phyloP scores from a whole-genome alignment of 1,140 invertebrate species.

The Drosophila teissieri region DNA sequence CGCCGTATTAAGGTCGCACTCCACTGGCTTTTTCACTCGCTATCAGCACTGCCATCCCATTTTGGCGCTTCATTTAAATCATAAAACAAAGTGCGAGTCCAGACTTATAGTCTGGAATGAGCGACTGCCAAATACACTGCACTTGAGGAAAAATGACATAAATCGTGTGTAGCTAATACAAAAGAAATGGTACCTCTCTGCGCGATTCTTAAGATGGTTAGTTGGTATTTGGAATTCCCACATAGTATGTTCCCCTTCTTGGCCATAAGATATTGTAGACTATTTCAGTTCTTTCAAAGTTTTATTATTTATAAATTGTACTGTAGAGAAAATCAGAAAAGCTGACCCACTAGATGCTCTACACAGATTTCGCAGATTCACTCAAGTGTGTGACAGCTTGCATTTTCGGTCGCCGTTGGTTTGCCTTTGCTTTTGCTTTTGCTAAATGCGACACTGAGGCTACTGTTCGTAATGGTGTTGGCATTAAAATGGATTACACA shows the following conservation, averaged over 20 bases:
- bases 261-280: too few species aligned
- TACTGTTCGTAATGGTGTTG: constrained; percentile 83
- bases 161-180: too few species aligned
- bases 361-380: constrained; percentile 29
- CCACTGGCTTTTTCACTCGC: constrained; percentile 28
- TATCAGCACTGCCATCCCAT: constrained; percentile 62
- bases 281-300: too few species aligned
- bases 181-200: neutral
- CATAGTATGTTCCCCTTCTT: too few species aligned
- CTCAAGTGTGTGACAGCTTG: constrained; percentile 59
- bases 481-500: constrained; percentile 83
- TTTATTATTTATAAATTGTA: too few species aligned
- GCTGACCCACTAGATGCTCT: constrained; percentile 1
- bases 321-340: neutral
- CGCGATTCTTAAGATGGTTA: neutral
- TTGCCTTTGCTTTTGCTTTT: constrained; percentile 52
- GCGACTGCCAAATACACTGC: constrained; percentile 25
- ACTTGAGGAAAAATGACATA: neutral
- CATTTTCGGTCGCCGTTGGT: constrained; percentile 43
- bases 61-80: constrained; percentile 73
- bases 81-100: constrained; percentile 59
- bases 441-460: constrained; percentile 82
- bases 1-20: constrained; percentile 71
- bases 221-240: neutral
- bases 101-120: neutral